Percentiles rank a stretch among this genome's conserved stretches.
Evolutionary conservation across 2,888 invertebrate species (phyloP).

Genomic region (Monochamus alternatus): DNA sequence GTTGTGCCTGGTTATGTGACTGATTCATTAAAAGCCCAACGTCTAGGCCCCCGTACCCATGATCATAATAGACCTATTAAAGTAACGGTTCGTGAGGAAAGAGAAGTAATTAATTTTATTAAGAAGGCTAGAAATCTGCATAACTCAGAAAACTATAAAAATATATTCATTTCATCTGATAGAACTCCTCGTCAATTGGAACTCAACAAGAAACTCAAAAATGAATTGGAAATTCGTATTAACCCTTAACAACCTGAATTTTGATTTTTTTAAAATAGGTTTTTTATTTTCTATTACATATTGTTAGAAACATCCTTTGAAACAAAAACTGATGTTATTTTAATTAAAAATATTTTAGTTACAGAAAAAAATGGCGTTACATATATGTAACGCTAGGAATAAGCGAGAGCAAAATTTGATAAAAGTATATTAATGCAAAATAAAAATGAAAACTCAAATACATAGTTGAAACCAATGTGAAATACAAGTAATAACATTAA

Average conservation of each 20-base stretch:
- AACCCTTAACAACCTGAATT: background rate
- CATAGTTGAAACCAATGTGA: background rate
- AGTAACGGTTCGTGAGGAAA: too few species aligned
- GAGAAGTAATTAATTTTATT: too few species aligned
- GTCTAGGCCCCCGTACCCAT: too few species aligned
- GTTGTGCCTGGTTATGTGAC: too few species aligned
- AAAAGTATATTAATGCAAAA: background rate
- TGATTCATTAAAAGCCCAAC: too few species aligned
- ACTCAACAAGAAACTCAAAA: too few species aligned
- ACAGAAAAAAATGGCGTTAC: background rate
- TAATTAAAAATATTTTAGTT: background rate
- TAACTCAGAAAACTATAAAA: background rate
- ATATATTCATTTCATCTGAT: too few species aligned
- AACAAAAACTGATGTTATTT: background rate
- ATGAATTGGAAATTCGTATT: background rate
- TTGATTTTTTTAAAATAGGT: background rate
- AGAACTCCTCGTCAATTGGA: too few species aligned
- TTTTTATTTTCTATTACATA: conserved; percentile 32
- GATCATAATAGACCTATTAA: too few species aligned
- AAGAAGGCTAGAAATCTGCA: too few species aligned
- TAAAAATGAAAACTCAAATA: background rate
- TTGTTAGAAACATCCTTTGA: conserved; percentile 15
- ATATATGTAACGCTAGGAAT: background rate
- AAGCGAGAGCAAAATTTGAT: background rate
- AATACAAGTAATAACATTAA: background rate